A percentile compares a stretch with the other conserved stretches of the same genome.
phyloP scores from a whole-genome alignment of 2,797 vertebrate genomes.

The Chromis chromis region DNA sequence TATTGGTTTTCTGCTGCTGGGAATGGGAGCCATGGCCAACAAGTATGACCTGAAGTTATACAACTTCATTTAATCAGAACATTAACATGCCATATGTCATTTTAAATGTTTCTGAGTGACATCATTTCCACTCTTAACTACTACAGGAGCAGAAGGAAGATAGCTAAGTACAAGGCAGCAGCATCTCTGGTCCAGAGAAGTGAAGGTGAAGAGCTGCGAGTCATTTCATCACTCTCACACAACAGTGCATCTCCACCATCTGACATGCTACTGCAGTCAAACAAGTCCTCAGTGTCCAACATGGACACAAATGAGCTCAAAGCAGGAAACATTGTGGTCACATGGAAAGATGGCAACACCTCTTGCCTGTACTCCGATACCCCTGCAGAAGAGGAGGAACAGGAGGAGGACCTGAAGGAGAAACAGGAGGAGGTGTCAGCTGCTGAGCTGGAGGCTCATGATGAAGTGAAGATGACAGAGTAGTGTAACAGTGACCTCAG shows the following conservation, averaged over 20 bases:
- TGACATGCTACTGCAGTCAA: neutral
- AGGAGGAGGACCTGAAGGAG: slow-evolving; percentile 42
- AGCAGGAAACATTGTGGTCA: slow-evolving; percentile 78
- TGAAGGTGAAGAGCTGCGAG: slow-evolving; percentile 63
- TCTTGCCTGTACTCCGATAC: slow-evolving; percentile 76
- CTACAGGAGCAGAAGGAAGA: slow-evolving; percentile 87
- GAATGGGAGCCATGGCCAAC: slow-evolving; percentile 83
- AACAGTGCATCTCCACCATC: slow-evolving; percentile 4
- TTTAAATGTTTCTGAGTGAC: slow-evolving; percentile 5
- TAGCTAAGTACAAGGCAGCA: slow-evolving; percentile 66
- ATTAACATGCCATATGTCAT: neutral
- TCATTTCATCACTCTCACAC: slow-evolving; percentile 15
- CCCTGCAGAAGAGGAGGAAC: slow-evolving; percentile 21
- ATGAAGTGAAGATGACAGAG: neutral
- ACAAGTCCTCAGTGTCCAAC: slow-evolving; percentile 9
- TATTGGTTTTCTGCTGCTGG: slow-evolving; percentile 87
- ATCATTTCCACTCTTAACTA: neutral
- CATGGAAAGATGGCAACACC: slow-evolving; percentile 85
- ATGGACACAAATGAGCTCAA: slow-evolving; percentile 44
- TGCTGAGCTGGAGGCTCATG: slow-evolving; percentile 11
- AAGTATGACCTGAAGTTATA: slow-evolving; percentile 75
- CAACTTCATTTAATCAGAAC: neutral
- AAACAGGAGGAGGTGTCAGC: neutral
- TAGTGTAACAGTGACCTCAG: neutral
- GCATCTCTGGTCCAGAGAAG: slow-evolving; percentile 41